phyloP scores from a whole-genome alignment of 2,888 invertebrate genomes.

The Patella ulyssiponensis region DNA sequence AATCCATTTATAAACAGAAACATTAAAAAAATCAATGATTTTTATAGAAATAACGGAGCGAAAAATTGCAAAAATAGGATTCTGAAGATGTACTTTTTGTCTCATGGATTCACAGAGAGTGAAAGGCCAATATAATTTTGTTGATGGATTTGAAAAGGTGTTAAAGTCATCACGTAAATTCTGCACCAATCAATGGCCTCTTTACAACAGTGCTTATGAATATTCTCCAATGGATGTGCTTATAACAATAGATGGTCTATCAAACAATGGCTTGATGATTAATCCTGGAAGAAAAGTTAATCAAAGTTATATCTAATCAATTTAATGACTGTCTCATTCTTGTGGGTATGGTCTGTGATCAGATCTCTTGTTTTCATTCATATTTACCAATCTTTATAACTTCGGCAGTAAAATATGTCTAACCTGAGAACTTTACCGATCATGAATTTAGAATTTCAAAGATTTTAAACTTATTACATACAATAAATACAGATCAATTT shows the following conservation, averaged over 20 bases:
- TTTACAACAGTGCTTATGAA: neutral
- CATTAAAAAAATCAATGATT: neutral
- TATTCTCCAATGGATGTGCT: neutral
- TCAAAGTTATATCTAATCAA: neutral
- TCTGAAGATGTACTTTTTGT: too few relatives aligned
- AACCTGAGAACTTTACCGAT: too few relatives aligned
- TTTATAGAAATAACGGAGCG: neutral
- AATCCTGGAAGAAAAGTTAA: neutral
- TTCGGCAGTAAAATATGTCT: too few relatives aligned
- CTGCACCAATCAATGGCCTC: neutral
- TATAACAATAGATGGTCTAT: neutral
- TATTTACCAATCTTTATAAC: too few relatives aligned
- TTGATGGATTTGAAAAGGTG: neutral
- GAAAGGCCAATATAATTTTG: too few relatives aligned
- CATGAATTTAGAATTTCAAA: too few relatives aligned
- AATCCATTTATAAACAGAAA: constrained; percentile 1
- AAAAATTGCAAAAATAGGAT: neutral
- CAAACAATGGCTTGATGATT: neutral
- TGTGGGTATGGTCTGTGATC: too few relatives aligned
- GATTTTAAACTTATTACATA: too few relatives aligned
- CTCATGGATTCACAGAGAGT: too few relatives aligned
- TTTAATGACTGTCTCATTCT: neutral
- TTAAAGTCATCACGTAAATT: neutral
- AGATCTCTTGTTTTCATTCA: too few relatives aligned
- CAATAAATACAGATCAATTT: too few relatives aligned